Base-by-base conservation (phyloP, 2,888 invertebrate genomes). In the Sinelater perroti region DNA sequence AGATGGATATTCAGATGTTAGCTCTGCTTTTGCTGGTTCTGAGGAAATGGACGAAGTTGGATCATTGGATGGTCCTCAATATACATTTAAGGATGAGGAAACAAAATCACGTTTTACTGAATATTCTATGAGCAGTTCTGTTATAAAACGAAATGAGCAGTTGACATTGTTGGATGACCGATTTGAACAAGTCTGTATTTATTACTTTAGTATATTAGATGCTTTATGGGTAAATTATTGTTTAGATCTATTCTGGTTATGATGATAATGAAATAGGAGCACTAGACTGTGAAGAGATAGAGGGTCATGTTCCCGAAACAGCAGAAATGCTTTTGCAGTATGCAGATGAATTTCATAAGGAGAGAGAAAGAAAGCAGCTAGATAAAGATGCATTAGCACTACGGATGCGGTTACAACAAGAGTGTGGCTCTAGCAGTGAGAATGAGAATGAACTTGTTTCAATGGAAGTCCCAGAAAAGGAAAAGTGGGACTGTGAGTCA, bases 41-140 rank as follows among this genome's bases (percentile, higher is more conserved):
- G 76, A 80, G 57, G 79, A 76, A 52, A 64, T 68, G 44, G 82
- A 83, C 70, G 81, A 81, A 66, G 72, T 81, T 8, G 69, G 69
- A 1, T 79, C 79, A 54, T 73, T 80, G 1, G 76, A 80, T 45
- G 79, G 79, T 6, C 78, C 80, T 0, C 72, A 78, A 50, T 80
- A 77, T 53, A 72, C 76, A 1, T 82, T 82, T 64, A 74, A 70
- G 53, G 84, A 87, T 35, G 90, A 90, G 66, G 94, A 95, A 75
- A 90, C 90, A 0, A 92, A 89, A 74, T 92, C 95, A 0, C 83
- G 90, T 5, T 96, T 96, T 78, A 95, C 97, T 0, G 90, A 92
- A 68, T 97, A 96, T 78, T 96, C 96, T 0, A 90, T 97, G 89
- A 89, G 91, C 0, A 95, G 95, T 18, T 95, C 95, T 65, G 91